Percentiles rank a stretch among this genome's conserved stretches.
phyloP scores from a whole-genome alignment of 2,113 vertebrate species.

The Sitta europaea region DNA sequence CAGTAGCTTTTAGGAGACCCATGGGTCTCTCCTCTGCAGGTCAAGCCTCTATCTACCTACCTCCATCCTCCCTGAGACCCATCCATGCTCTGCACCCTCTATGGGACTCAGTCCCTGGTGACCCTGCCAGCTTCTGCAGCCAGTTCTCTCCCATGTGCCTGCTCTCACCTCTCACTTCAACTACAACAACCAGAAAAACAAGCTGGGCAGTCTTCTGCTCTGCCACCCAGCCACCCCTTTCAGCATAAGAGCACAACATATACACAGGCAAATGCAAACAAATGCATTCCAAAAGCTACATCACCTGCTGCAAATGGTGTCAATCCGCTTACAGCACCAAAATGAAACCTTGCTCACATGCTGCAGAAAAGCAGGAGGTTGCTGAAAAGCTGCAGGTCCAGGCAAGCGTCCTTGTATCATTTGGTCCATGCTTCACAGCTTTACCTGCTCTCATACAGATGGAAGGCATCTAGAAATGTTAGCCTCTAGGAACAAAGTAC shows the following conservation, averaged over 20 bases:
- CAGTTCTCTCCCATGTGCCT: background rate
- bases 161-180: background rate
- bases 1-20: background rate
- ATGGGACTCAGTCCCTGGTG: background rate
- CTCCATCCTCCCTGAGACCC: background rate
- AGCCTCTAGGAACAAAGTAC: background rate
- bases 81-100: background rate
- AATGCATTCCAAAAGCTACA: background rate
- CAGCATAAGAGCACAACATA: background rate
- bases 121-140: background rate
- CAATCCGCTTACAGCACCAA: background rate
- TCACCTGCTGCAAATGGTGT: background rate
- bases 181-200: background rate
- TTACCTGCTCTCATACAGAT: background rate
- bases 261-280: background rate
- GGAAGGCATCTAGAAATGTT: background rate
- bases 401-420: background rate
- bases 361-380: background rate
- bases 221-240: background rate
- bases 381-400: background rate
- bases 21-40: background rate
- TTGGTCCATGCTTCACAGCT: background rate
- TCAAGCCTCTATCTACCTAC: background rate
- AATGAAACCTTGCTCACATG: rapidly evolving
- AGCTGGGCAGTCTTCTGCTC: background rate